These are phyloP conservation scores for Gymnarchus niloticus DNA, from an alignment of 2,113 vertebrate genomes.

Conservation along the genomic window DNA sequence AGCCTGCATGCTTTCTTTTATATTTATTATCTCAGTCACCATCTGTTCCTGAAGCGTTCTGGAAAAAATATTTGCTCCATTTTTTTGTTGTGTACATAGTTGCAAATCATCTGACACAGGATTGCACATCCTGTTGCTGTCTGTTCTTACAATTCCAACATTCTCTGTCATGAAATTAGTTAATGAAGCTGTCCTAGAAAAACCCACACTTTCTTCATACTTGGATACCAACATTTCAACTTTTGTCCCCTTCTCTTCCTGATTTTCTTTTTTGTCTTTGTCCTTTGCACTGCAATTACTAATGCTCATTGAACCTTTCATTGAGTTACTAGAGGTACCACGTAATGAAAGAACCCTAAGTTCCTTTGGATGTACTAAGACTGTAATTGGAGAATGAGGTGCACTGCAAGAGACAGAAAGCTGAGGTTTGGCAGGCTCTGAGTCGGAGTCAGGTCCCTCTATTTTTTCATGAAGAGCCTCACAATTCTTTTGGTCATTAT, in stretches of 20 bases:
- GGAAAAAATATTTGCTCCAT: slow-evolving; percentile 37
- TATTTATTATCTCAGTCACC: slow-evolving; percentile 41
- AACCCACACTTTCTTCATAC: slow-evolving; percentile 41
- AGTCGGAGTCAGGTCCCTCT: slow-evolving; percentile 35
- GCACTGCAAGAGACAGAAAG: slow-evolving; percentile 54
- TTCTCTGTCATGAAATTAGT: slow-evolving; percentile 41
- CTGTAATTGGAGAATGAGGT: slow-evolving; percentile 55
- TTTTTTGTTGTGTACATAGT: slow-evolving; percentile 47
- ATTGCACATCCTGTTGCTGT: background rate
- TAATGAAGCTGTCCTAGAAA: background rate
- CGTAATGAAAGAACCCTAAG: slow-evolving; percentile 57
- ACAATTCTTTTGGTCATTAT: slow-evolving; percentile 17
- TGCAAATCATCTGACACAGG: background rate
- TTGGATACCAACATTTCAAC: slow-evolving; percentile 47
- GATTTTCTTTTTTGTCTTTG: slow-evolving; percentile 36
- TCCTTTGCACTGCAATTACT: slow-evolving; percentile 43
- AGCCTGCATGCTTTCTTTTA: background rate
- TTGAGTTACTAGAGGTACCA: slow-evolving; percentile 44
- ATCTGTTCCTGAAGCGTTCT: background rate
- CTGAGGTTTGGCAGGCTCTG: slow-evolving; percentile 40
- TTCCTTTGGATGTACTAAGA: slow-evolving; percentile 43
- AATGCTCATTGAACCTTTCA: slow-evolving; percentile 50
- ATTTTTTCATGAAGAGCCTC: background rate
- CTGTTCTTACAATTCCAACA: slow-evolving; percentile 37
- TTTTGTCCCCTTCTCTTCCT: slow-evolving; percentile 30